Percentiles rank a stretch among this genome's conserved stretches.
These are phyloP conservation scores for Galerucella pusilla DNA, from an alignment of 2,888 invertebrate genomes.

Conservation along the genomic window DNA sequence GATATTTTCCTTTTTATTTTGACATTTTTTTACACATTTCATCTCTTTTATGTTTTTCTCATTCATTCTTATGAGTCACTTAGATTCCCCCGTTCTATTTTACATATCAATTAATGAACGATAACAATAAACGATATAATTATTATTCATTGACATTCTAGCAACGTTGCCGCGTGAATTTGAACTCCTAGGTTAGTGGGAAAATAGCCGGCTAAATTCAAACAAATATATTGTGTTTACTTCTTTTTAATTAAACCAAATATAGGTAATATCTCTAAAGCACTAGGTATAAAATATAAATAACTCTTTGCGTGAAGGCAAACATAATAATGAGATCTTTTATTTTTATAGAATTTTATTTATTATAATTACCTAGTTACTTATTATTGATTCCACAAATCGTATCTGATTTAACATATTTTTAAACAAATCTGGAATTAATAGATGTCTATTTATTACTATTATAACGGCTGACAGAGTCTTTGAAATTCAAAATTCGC, in stretches of 20 bases:
- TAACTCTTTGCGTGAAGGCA: neutral
- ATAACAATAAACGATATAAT: conserved; percentile 13
- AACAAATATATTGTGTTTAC: neutral
- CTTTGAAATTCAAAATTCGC: too few species aligned
- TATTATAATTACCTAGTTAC: too few species aligned
- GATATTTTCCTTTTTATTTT: conserved; percentile 46
- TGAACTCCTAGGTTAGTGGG: too few species aligned
- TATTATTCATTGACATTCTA: neutral
- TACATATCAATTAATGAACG: conserved; percentile 1
- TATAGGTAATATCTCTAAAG: too few species aligned
- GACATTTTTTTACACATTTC: neutral
- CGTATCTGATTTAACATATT: too few species aligned
- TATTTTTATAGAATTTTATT: neutral
- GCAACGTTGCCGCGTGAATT: conserved; percentile 1
- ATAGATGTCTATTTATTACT: too few species aligned
- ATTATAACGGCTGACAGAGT: too few species aligned
- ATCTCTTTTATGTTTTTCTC: neutral
- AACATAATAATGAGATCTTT: neutral
- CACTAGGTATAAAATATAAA: too few species aligned
- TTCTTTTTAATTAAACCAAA: neutral
- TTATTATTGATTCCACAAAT: too few species aligned
- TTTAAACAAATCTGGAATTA: too few species aligned
- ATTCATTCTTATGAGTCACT: conserved; percentile 1
- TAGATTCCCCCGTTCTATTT: neutral
- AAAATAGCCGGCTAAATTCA: neutral